A percentile compares a stretch with the other conserved stretches of the same genome.
These are phyloP conservation scores for Dyspetes luteomarginatus DNA, from an alignment of 2,888 invertebrate species.

Conservation along the genomic window DNA sequence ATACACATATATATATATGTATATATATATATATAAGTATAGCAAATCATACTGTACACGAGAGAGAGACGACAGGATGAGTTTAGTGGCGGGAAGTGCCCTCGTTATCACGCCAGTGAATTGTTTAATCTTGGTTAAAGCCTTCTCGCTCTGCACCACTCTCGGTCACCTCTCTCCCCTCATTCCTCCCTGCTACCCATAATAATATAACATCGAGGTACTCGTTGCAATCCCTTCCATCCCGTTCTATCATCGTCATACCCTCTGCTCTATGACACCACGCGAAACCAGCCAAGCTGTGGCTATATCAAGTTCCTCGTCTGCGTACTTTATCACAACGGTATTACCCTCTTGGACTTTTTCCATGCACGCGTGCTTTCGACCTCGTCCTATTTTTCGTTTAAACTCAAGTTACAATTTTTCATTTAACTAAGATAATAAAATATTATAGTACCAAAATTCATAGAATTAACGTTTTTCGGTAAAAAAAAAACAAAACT, in stretches of 20 bases:
- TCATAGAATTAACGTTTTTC: too few species aligned
- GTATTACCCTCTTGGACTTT: slow-evolving; percentile 2
- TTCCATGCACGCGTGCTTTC: background rate
- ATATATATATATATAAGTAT: background rate
- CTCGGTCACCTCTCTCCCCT: slow-evolving; percentile 44
- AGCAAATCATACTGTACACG: background rate
- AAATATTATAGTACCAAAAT: too few species aligned
- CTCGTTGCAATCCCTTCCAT: slow-evolving; percentile 41
- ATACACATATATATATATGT: background rate
- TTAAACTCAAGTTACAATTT: background rate
- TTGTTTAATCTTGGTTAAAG: slow-evolving; percentile 79
- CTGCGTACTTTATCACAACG: slow-evolving; percentile 61
- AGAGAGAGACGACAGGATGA: slow-evolving; percentile 74
- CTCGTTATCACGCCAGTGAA: slow-evolving; percentile 82
- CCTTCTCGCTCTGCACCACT: slow-evolving; percentile 63
- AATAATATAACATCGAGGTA: slow-evolving; percentile 22
- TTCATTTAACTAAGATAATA: too few species aligned
- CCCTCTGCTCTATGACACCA: slow-evolving; percentile 63
- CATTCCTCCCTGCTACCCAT: too few species aligned
- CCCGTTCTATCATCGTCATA: slow-evolving; percentile 28
- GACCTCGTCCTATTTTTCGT: background rate
- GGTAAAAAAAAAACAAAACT: too few species aligned
- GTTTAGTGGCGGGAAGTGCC: slow-evolving; percentile 81
- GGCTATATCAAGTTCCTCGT: slow-evolving; percentile 72
- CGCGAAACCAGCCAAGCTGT: slow-evolving; percentile 72